These are phyloP conservation scores for Argyresthia goedartella DNA, from an alignment of 2,888 invertebrate species.

Conservation along the genomic window DNA sequence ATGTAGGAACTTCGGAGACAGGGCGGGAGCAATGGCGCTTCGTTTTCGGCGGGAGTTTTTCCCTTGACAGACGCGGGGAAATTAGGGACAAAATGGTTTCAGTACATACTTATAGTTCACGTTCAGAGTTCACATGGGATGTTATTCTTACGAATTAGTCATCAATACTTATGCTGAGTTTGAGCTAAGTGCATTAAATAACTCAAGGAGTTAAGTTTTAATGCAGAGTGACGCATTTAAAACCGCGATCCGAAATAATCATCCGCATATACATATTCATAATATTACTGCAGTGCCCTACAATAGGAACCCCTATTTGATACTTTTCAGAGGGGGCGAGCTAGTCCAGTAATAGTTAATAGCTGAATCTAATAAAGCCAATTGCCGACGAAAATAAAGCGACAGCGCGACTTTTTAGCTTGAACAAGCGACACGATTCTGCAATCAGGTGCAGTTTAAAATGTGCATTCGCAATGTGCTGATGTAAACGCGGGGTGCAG, in stretches of 20 bases:
- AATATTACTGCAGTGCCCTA: too few relatives aligned
- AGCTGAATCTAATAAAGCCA: conserved; percentile 24
- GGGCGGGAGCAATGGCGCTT: not conserved
- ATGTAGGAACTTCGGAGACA: not conserved
- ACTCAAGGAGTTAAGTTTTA: too few relatives aligned
- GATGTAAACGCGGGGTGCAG: conserved; percentile 60
- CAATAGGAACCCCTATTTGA: too few relatives aligned
- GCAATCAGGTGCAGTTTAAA: conserved; percentile 69
- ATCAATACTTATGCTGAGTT: too few relatives aligned
- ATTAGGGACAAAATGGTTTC: not conserved
- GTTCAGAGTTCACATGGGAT: not conserved
- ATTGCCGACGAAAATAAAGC: conserved; percentile 44
- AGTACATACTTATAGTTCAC: not conserved
- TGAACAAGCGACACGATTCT: conserved; percentile 55
- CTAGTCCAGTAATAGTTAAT: not conserved
- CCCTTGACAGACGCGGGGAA: not conserved
- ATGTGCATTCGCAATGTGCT: conserved; percentile 67
- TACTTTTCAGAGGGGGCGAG: not conserved
- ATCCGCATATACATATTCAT: too few relatives aligned
- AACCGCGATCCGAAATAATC: too few relatives aligned
- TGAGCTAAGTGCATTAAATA: too few relatives aligned
- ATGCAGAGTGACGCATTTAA: too few relatives aligned
- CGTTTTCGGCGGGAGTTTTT: not conserved
- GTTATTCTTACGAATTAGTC: too few relatives aligned
- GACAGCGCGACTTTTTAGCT: conserved; percentile 57